Conservation (phyloP, 2,888 invertebrate species). For the Lasioglossum oenotherae region DNA sequence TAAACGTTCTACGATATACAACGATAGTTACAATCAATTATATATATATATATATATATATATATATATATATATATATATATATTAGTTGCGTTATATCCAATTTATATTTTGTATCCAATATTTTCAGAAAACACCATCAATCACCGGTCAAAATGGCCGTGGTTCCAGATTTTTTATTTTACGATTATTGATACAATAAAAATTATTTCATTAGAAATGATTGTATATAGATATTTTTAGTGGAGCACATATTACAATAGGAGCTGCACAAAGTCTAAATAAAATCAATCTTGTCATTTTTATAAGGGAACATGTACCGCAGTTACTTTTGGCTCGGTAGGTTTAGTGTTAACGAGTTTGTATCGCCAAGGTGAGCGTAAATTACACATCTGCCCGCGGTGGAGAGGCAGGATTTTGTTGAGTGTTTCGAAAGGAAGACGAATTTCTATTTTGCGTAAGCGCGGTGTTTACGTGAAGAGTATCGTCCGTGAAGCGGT, state of each 20-base stretch:
- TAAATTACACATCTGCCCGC: slow-evolving; percentile 8
- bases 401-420: slow-evolving; percentile 5
- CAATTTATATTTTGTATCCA: not conserved
- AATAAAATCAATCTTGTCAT: too few relatives aligned
- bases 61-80: too few relatives aligned
- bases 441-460: slow-evolving; percentile 58
- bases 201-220: too few relatives aligned
- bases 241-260: too few relatives aligned
- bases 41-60: not conserved
- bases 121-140: not conserved
- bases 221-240: too few relatives aligned
- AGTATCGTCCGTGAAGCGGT: slow-evolving; percentile 37
- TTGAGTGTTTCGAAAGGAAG: slow-evolving; percentile 32
- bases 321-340: too few relatives aligned
- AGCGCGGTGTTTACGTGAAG: slow-evolving; percentile 21
- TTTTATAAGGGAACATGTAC: too few relatives aligned
- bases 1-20: not conserved
- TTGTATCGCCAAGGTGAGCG: slow-evolving; percentile 1
- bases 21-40: not conserved
- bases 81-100: slow-evolving; percentile 1
- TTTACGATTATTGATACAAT: too few relatives aligned
- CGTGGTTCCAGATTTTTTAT: too few relatives aligned
- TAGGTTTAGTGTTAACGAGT: not conserved
- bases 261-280: too few relatives aligned
- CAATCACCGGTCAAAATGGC: too few relatives aligned